Conservation (phyloP, 2,113 vertebrate species). For the Cryptotis parvus region DNA sequence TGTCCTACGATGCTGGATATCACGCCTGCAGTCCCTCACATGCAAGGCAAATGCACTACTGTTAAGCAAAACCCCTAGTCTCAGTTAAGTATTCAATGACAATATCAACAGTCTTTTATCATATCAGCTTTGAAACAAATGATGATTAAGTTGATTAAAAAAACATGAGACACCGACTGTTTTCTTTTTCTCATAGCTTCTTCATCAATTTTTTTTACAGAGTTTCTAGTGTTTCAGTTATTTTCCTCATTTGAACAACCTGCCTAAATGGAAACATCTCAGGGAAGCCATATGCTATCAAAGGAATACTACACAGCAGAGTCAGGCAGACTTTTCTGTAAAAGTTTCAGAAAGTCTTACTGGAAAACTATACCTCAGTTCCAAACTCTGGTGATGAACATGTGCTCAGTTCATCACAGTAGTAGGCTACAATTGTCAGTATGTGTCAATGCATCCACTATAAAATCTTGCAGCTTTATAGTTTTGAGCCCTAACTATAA, state of each 20-base stretch:
- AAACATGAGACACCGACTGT: slow-evolving; percentile 7
- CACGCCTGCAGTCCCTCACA: too few species aligned
- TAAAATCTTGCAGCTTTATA: slow-evolving; percentile 22
- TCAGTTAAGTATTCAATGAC: background rate
- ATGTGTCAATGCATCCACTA: background rate
- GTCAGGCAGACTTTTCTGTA: background rate
- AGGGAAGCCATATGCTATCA: slow-evolving; percentile 18
- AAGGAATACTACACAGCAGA: background rate
- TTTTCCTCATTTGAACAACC: slow-evolving; percentile 42
- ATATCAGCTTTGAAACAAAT: background rate
- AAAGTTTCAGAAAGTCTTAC: background rate
- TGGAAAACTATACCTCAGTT: background rate
- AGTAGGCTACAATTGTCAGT: background rate
- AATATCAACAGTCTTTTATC: slow-evolving; percentile 1
- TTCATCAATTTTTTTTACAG: slow-evolving; percentile 23
- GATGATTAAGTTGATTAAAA: background rate
- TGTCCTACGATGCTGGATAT: too few species aligned
- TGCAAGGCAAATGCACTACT: too few species aligned
- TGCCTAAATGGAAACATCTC: slow-evolving; percentile 30
- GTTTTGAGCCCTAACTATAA: slow-evolving; percentile 13
- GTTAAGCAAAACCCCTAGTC: too few species aligned
- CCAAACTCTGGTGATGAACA: background rate
- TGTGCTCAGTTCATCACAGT: background rate
- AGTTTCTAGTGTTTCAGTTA: slow-evolving; percentile 43
- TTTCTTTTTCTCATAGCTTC: slow-evolving; percentile 8